These are phyloP conservation scores for Eupithecia abbreviata DNA, from an alignment of 2,888 invertebrate species.

Conservation along the genomic window DNA sequence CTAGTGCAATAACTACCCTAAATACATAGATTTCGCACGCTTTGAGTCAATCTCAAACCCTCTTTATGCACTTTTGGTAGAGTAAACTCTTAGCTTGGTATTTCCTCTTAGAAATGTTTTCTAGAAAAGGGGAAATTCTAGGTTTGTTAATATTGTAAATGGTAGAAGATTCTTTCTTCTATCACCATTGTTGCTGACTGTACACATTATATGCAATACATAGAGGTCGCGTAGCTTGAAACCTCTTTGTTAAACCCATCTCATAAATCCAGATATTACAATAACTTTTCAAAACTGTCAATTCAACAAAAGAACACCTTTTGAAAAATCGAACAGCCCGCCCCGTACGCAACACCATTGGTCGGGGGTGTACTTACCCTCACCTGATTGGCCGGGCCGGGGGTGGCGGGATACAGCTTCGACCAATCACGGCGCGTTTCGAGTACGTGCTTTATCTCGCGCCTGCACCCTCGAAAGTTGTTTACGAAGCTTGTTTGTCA, in stretches of 20 bases:
- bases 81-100: neutral
- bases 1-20: no score
- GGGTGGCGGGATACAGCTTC: conserved; percentile 54
- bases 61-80: neutral
- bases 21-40: neutral
- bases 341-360: conserved; percentile 41
- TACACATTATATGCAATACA: neutral
- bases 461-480: conserved; percentile 71
- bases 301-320: conserved; percentile 51
- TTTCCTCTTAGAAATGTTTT: neutral
- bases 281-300: conserved; percentile 45
- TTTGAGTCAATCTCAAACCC: neutral
- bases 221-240: neutral
- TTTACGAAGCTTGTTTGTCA: conserved; percentile 81
- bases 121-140: neutral
- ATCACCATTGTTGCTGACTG: neutral
- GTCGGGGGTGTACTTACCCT: conserved; percentile 54
- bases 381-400: conserved; percentile 60
- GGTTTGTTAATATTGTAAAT: neutral
- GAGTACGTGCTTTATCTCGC: conserved; percentile 75
- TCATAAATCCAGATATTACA: conserved; percentile 33
- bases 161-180: neutral
- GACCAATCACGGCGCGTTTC: conserved; percentile 62
- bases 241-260: neutral
- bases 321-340: conserved; percentile 35